Base-by-base conservation (phyloP, 2,113 vertebrate species). In the Ctenodactylus gundi region DNA sequence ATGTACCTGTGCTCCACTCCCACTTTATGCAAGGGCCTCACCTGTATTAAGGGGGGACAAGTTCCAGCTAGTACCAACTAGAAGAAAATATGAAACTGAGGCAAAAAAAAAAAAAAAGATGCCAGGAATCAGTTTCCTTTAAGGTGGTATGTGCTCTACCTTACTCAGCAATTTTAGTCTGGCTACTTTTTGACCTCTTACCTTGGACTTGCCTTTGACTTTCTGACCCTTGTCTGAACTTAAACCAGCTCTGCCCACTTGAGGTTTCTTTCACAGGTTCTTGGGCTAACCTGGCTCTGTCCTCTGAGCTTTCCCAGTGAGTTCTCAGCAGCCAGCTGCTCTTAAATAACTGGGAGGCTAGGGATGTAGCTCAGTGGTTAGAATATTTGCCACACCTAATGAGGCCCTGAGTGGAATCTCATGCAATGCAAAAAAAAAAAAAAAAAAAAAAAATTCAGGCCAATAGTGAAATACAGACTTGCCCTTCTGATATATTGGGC, bases 221-320 rank as follows among this genome's bases (percentile, higher is more conserved):
- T 91, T 57, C 64, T 55, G 10, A 64, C 70, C 25, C 65, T 75
- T 49, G 49, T 78, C 87, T 94, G 64, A 62, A 85, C 36, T 57
- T 67, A 76, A 6, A 64, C 13, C 51, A 58, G 55, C 73, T 78
- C 67, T 76, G 44, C 17, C 39, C 85, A 77, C 44, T 55, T 17
- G 39, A 25, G 31, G 46, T 8, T 89, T n/a, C 65, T 29, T 8
- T 15, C 8, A 13, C 53, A n/a, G 3, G 10, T 49, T 64, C 31
- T 78, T 75, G 31, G 51, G 21, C 68, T 93, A 70, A 46, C 64
- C 82, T 25, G 25, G 76, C n/a, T 90, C 84, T 94, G 75, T 88
- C 57, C 57, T 23, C 73, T 39, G 4, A 85, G 78, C 64, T 70
- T 78, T 25, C 41, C 75, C 53, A 73, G 49, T 0, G 36, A 96